These are phyloP conservation scores for Lasioglossum marginatum DNA, from an alignment of 2,888 invertebrate species.

Conservation along the genomic window DNA sequence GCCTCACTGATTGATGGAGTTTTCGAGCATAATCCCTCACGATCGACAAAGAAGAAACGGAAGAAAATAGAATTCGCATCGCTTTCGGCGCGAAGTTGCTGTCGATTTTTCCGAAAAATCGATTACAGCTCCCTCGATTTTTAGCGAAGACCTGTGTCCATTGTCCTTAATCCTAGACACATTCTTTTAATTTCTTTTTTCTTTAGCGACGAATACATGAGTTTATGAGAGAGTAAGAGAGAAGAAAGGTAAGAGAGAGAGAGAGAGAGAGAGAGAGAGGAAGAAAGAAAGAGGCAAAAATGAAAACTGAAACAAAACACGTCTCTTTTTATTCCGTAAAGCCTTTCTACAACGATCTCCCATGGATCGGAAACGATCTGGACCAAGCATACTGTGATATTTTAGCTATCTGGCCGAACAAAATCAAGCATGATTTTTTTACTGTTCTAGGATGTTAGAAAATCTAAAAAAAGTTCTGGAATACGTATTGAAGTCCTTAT, in stretches of 20 bases:
- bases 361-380: constrained; percentile 12
- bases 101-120: constrained; percentile 13
- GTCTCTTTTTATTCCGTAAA: constrained; percentile 22
- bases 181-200: constrained; percentile 44
- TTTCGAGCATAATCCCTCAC: not conserved
- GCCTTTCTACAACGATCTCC: constrained; percentile 31
- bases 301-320: not conserved
- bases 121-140: constrained; percentile 36
- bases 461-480: no score
- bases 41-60: not conserved
- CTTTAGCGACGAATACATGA: constrained; percentile 64
- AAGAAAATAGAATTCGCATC: not conserved
- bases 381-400: not conserved
- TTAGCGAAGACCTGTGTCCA: constrained; percentile 61
- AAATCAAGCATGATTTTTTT: no score
- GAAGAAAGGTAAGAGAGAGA: not conserved
- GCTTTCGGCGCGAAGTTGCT: not conserved
- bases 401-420: not conserved
- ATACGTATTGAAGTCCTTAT: no score
- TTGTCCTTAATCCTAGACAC: constrained; percentile 67
- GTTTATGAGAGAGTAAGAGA: not conserved
- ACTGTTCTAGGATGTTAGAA: no score
- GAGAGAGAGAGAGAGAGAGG: not conserved
- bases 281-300: not conserved
- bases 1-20: constrained; percentile 11